Evolutionary conservation across 2,797 vertebrate genomes (phyloP).

Genomic region (Catostomus latipinnis): DNA sequence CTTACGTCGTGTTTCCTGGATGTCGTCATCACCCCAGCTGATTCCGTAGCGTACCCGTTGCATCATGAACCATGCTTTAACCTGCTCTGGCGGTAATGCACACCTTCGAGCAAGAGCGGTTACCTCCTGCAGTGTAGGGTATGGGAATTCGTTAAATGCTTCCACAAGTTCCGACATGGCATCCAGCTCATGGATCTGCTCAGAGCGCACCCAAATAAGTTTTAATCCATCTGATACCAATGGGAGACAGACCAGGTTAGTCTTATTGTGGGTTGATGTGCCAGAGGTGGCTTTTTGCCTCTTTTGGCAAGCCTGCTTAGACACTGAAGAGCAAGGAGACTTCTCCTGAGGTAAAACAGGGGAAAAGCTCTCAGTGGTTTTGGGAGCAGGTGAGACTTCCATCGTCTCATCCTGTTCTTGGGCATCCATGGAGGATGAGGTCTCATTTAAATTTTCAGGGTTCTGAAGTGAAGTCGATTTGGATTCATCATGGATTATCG

Average conservation of each 20-base stretch:
- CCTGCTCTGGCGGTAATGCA: slow-evolving; percentile 80
- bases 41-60: slow-evolving; percentile 86
- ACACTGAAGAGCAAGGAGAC: slow-evolving; percentile 43
- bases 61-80: slow-evolving; percentile 87
- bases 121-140: slow-evolving; percentile 79
- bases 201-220: slow-evolving; percentile 81
- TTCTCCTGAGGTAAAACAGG: slow-evolving; percentile 49
- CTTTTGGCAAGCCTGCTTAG: slow-evolving; percentile 44
- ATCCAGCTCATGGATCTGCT: slow-evolving; percentile 76
- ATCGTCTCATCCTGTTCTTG: slow-evolving; percentile 42
- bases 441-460: slow-evolving; percentile 50
- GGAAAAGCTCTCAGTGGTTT: slow-evolving; percentile 44
- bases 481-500: slow-evolving; percentile 37
- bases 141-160: slow-evolving; percentile 84
- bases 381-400: slow-evolving; percentile 35
- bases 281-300: slow-evolving; percentile 18
- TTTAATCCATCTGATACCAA: slow-evolving; percentile 78
- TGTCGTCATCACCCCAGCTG: slow-evolving; percentile 86
- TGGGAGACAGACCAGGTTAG: slow-evolving; percentile 78
- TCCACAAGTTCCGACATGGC: slow-evolving; percentile 75
- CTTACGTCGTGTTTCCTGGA: slow-evolving; percentile 71
- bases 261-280: slow-evolving; percentile 62
- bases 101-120: slow-evolving; percentile 77
- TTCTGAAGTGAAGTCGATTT: slow-evolving; percentile 32
- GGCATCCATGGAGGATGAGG: slow-evolving; percentile 32